Evolutionary conservation across 2,888 invertebrate species (phyloP), one percentile per base, ranked within the genome.

Genomic region (Leuctra nigra): DNA sequence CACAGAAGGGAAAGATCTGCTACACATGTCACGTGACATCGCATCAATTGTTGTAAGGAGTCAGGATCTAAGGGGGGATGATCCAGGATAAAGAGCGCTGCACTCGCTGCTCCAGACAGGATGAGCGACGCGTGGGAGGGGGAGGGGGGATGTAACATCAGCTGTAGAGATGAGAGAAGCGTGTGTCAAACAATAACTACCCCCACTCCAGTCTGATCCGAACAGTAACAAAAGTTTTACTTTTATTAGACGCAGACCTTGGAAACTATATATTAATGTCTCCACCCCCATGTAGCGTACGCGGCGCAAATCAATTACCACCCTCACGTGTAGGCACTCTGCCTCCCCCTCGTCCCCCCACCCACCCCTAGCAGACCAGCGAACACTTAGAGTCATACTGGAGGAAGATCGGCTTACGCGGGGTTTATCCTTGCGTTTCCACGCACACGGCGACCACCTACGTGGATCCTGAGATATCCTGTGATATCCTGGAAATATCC

Each of bases 301-400:
- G 50, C 50, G 22, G 9, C 13, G 4, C 50, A 22, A 50, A 50
- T 50, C 50, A 50, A 50, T 50, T 50, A 35, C 50, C 50, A 50
- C 50, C 22, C 50, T 20, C 16, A 41, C 41, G 20, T 41, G 38
- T 33, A 38, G 38, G 4, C 11, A n/a, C 41, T 20, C 41, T 20
- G 18, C 18, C 41, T 18, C 41, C 11, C 18, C 18, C 41, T 20
- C 36, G 13, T 16, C 16, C 36, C 3, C 36, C 16, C 36, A n/a
- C 11, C 29, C 20, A n/a, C n/a, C n/a, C n/a, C n/a, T n/a, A n/a
- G n/a, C n/a, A n/a, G n/a, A n/a, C n/a, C n/a, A n/a, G n/a, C n/a
- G n/a, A n/a, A n/a, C n/a, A n/a, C n/a, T n/a, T n/a, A n/a, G n/a
- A n/a, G n/a, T n/a, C n/a, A n/a, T n/a, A n/a, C n/a, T n/a, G n/a